phyloP scores from a whole-genome alignment of 2,797 vertebrate genomes.

The Petrocephalus schoutedeni region DNA sequence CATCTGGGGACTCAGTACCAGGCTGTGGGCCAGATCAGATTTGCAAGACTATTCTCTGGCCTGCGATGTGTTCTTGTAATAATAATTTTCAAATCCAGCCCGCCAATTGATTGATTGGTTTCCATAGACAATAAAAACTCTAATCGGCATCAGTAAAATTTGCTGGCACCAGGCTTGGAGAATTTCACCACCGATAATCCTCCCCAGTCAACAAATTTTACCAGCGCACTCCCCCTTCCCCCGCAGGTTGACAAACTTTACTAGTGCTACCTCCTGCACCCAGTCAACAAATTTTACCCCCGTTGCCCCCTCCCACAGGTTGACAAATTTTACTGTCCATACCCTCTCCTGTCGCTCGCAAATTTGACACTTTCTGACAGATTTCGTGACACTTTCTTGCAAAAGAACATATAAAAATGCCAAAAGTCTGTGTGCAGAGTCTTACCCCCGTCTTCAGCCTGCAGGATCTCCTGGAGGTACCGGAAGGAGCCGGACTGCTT shows the following conservation, averaged over 20 bases:
- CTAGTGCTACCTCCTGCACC: neutral
- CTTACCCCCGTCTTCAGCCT: conserved; percentile 87
- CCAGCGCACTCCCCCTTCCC: neutral
- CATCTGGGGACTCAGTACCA: neutral
- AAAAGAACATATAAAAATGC: neutral
- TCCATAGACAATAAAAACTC: neutral
- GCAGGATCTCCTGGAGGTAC: conserved; percentile 90
- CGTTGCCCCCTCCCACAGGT: neutral
- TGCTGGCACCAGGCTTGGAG: neutral
- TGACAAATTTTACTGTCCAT: neutral
- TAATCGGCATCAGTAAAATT: neutral
- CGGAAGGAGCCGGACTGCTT: conserved; percentile 97
- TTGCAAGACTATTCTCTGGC: neutral
- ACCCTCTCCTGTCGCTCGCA: neutral
- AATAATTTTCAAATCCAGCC: neutral
- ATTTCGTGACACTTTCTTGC: neutral
- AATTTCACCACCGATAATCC: neutral
- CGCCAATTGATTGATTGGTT: neutral
- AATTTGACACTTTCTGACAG: neutral
- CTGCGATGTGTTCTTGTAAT: too few species aligned
- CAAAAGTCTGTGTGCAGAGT: neutral
- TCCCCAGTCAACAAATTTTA: neutral
- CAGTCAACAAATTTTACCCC: neutral
- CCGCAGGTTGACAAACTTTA: neutral
- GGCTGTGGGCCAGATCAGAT: neutral